Base-by-base conservation (phyloP, 2,113 vertebrate genomes). In the Silurus asotus region DNA sequence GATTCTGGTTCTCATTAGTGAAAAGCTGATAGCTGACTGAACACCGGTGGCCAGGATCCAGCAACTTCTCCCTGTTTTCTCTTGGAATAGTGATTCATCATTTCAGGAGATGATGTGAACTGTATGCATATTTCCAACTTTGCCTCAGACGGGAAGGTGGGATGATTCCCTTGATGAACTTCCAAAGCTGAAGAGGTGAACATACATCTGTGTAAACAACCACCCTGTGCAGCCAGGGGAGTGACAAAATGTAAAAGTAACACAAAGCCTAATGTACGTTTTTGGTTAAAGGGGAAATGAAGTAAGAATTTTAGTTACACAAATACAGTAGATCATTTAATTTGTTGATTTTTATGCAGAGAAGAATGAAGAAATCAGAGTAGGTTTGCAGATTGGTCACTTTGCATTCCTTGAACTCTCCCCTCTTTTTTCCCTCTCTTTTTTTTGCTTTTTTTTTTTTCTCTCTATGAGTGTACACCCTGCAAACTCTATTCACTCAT, bases 121-220 rank as follows among this genome's bases (percentile, higher is more conserved):
- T 72, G 67, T 59, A 76, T 45, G 75, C 86, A 88, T 90, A 45
- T 90, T 91, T 90, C 89, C 87, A 90, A 86, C 84, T 88, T 79
- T 74, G 85, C 81, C 84, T 70, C 84, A 49, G 90, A 90, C 90
- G 89, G 89, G 78, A 89, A 84, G 86, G 87, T 82, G 89, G 89
- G 91, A 89, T 70, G 79, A 92, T 88, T 86, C 89, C 79, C 91
- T 65, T 87, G 85, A 83, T 85, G 81, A 80, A 83, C 81, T 86
- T 77, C 81, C 88, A 81, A 82, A 88, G 79, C 55, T 65, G 58
- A 67, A 86, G 84, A 90, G 90, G 90, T 93, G 92, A 90, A 91
- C 80, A 87, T 90, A 90, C 94, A 94, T 94, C 94, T 94, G 93
- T 94, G 92, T 89, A 94, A 95, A 95, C 93, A 94, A 86, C 78